Conservation (phyloP, 2,888 invertebrate genomes). For the Apodemia zela region DNA sequence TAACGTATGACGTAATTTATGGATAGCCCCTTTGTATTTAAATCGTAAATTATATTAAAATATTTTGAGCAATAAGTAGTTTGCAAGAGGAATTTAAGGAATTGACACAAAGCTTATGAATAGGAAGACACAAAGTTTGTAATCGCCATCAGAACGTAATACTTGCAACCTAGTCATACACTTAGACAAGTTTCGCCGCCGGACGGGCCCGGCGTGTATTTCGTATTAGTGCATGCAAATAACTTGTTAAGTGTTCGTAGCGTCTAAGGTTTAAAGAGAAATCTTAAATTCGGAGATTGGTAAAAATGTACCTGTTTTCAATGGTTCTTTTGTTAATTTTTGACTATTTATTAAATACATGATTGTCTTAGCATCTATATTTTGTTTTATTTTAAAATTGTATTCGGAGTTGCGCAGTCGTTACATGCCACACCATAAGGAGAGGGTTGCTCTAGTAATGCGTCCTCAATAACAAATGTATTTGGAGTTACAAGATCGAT, state of each 20-base stretch:
- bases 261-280: slow-evolving; percentile 71
- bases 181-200: slow-evolving; percentile 62
- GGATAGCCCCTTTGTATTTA: no score
- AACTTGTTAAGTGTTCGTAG: slow-evolving; percentile 77
- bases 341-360: slow-evolving; percentile 79
- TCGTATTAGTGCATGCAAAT: slow-evolving; percentile 70
- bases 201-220: slow-evolving; percentile 54
- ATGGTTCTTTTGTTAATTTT: slow-evolving; percentile 79
- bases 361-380: slow-evolving; percentile 75
- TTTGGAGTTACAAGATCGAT: no score
- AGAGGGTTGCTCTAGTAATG: no score
- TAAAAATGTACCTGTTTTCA: slow-evolving; percentile 78
- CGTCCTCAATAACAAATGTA: no score
- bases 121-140: slow-evolving; percentile 37
- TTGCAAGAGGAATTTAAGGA: slow-evolving; percentile 18
- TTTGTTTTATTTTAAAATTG: slow-evolving; percentile 46
- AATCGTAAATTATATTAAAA: no score
- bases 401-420: no score
- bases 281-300: slow-evolving; percentile 76
- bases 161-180: slow-evolving; percentile 77
- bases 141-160: slow-evolving; percentile 49
- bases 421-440: no score
- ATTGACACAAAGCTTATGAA: slow-evolving; percentile 38
- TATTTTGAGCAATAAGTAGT: no score
- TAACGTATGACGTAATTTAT: no score